phyloP scores from a whole-genome alignment of 53 echinoderm and acorn worm species.

The Astropecten irregularis region DNA sequence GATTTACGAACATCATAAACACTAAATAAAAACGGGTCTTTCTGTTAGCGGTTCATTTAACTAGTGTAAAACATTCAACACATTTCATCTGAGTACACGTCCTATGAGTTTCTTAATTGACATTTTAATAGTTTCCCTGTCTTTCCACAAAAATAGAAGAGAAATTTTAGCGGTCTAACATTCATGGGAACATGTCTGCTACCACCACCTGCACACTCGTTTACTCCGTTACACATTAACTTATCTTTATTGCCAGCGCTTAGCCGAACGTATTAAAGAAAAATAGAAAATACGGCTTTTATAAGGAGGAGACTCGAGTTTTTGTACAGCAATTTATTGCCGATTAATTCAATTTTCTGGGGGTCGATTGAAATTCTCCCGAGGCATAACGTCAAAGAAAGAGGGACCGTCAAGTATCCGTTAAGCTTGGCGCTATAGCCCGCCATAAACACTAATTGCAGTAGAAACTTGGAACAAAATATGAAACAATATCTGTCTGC shows the following conservation, averaged over 20 bases:
- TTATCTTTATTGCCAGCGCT: not conserved
- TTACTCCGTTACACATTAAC: conserved; percentile 25
- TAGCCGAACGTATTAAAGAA: not conserved
- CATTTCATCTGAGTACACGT: too few species aligned
- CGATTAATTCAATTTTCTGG: conserved; percentile 29
- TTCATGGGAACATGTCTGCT: not conserved
- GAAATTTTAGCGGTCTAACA: not conserved
- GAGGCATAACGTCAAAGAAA: not conserved
- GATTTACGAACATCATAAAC: too few species aligned
- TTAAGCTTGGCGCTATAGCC: conserved; percentile 18
- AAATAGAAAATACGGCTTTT: not conserved
- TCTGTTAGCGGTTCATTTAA: too few species aligned
- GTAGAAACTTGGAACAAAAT: too few species aligned
- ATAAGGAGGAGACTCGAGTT: conserved; percentile 10
- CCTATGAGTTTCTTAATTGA: too few species aligned
- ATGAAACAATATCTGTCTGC: too few species aligned
- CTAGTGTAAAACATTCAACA: too few species aligned
- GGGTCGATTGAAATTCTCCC: conserved; percentile 30
- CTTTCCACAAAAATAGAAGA: too few species aligned
- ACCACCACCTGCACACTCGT: conserved; percentile 12
- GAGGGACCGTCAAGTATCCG: conserved; percentile 30
- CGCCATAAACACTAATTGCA: conserved; percentile 29
- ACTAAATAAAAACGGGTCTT: too few species aligned
- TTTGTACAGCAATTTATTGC: conserved; percentile 37
- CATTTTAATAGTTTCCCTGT: too few species aligned